Evolutionary conservation across 1,140 invertebrate genomes (phyloP).

Genomic region (Philotrypesis tridentata): DNA sequence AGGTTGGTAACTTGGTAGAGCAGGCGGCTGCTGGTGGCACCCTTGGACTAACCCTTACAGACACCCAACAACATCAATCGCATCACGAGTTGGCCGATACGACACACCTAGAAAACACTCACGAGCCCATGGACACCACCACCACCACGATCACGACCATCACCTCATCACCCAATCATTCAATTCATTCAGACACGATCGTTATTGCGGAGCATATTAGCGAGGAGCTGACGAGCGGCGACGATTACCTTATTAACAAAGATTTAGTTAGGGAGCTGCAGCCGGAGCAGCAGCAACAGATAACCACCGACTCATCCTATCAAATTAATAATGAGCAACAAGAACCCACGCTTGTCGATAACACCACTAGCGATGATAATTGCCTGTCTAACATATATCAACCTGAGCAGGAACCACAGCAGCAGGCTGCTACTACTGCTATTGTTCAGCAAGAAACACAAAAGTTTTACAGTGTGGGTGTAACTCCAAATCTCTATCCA

Average conservation of each 20-base stretch:
- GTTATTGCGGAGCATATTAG: slow-evolving; percentile 46
- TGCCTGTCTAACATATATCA: slow-evolving; percentile 42
- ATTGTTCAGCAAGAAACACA: slow-evolving; percentile 54
- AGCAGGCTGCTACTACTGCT: slow-evolving; percentile 40
- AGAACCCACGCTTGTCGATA: slow-evolving; percentile 49
- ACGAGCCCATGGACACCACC: slow-evolving; percentile 67
- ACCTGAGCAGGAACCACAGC: neutral
- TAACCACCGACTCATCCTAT: slow-evolving; percentile 50
- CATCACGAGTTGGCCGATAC: slow-evolving; percentile 70
- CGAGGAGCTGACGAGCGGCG: slow-evolving; percentile 44
- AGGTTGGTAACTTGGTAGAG: slow-evolving; percentile 73
- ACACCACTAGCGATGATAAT: slow-evolving; percentile 36
- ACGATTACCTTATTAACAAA: slow-evolving; percentile 48
- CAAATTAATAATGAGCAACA: slow-evolving; percentile 42
- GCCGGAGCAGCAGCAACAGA: neutral
- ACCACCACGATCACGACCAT: slow-evolving; percentile 51
- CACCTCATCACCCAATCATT: slow-evolving; percentile 68
- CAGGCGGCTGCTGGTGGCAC: slow-evolving; percentile 63
- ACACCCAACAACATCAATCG: slow-evolving; percentile 58
- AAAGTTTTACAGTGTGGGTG: slow-evolving; percentile 65
- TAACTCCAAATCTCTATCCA: slow-evolving; percentile 65
- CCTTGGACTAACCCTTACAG: slow-evolving; percentile 70
- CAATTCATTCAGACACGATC: slow-evolving; percentile 68
- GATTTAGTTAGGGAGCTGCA: slow-evolving; percentile 46
- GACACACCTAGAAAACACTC: slow-evolving; percentile 71